phyloP scores from a whole-genome alignment of 2,888 invertebrate genomes.

The Cheilosia scutellata region DNA sequence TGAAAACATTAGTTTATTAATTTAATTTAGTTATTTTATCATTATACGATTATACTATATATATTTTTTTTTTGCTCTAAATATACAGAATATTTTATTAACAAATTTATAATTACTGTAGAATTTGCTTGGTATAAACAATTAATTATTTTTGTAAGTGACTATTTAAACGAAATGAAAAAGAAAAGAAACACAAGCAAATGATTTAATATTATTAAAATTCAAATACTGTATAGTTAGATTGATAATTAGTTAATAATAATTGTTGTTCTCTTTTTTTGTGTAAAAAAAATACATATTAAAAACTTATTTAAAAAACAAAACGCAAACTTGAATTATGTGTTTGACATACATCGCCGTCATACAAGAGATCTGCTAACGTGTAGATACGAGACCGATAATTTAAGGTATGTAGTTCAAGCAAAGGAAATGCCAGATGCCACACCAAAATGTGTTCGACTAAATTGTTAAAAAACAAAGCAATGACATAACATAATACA shows the following conservation, averaged over 20 bases:
- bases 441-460: too few species aligned
- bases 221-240: slow-evolving; percentile 70
- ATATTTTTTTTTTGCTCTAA: slow-evolving; percentile 42
- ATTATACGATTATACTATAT: slow-evolving; percentile 41
- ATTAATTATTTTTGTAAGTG: slow-evolving; percentile 66
- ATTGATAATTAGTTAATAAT: slow-evolving; percentile 76
- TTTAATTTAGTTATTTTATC: slow-evolving; percentile 64
- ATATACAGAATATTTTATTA: slow-evolving; percentile 77
- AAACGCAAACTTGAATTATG: slow-evolving; percentile 22
- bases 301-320: slow-evolving; percentile 76
- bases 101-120: slow-evolving; percentile 72
- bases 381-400: too few species aligned
- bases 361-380: too few species aligned
- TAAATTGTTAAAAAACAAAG: too few species aligned
- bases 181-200: slow-evolving; percentile 57
- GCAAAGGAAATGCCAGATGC: too few species aligned
- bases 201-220: slow-evolving; percentile 61
- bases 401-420: too few species aligned
- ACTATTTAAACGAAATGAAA: slow-evolving; percentile 50
- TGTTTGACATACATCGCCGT: background rate
- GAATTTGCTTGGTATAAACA: slow-evolving; percentile 73
- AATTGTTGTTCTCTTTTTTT: slow-evolving; percentile 77
- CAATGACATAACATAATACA: too few species aligned
- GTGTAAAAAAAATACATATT: slow-evolving; percentile 75
- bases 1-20: slow-evolving; percentile 58